These are phyloP conservation scores for Sinosuthora webbiana DNA, from an alignment of 2,113 vertebrate genomes.

Conservation along the genomic window DNA sequence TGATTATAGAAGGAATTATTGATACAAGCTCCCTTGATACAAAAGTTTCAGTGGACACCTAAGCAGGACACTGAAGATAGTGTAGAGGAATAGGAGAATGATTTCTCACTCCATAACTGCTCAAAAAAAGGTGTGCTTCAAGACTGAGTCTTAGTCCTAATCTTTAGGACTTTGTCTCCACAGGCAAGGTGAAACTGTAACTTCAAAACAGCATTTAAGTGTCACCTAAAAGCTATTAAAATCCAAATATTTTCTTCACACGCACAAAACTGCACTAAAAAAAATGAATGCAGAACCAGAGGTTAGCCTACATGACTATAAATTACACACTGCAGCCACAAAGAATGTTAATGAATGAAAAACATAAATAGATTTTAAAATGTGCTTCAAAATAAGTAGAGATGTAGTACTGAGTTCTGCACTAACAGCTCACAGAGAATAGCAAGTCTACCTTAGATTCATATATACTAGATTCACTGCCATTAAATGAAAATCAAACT, in stretches of 20 bases:
- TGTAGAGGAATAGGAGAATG: background rate
- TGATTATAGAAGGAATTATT: background rate
- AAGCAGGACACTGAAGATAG: background rate
- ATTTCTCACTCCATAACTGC: background rate
- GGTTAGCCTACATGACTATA: background rate
- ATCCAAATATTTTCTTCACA: background rate
- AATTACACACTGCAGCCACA: background rate
- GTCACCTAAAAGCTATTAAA: background rate
- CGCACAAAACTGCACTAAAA: background rate
- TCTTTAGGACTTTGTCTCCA: background rate
- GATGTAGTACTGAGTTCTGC: background rate
- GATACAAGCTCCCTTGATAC: background rate
- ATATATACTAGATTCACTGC: background rate
- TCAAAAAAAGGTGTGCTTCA: background rate
- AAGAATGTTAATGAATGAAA: background rate
- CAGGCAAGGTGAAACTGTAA: background rate
- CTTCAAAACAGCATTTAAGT: background rate
- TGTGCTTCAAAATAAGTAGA: background rate
- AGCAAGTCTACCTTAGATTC: background rate
- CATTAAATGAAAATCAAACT: background rate
- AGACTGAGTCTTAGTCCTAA: background rate
- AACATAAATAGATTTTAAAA: background rate
- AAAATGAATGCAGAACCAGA: background rate
- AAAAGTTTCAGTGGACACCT: background rate
- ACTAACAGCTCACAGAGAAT: background rate